These are phyloP conservation scores for Trypoxylon attenuatum DNA, from an alignment of 2,888 invertebrate genomes.

Conservation along the genomic window DNA sequence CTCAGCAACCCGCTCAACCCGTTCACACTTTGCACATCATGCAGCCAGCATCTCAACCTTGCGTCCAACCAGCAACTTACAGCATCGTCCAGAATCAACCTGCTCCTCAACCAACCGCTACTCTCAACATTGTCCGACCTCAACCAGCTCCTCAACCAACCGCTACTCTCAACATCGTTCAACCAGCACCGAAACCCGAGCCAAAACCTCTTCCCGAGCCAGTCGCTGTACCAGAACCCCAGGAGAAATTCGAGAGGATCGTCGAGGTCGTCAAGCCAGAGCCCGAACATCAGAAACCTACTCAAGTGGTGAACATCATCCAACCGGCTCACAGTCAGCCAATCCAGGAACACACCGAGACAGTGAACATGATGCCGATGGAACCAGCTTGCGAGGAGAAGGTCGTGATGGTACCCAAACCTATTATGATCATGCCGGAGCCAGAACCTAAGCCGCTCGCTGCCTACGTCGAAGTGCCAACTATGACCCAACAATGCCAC, in stretches of 20 bases:
- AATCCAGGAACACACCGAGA: background rate
- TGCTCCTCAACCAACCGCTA: background rate
- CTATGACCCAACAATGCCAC: background rate
- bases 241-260: background rate
- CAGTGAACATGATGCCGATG: background rate
- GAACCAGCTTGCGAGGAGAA: conserved; percentile 4
- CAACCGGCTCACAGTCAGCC: background rate
- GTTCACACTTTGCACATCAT: conserved; percentile 4
- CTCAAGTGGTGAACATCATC: background rate
- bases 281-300: background rate
- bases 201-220: background rate
- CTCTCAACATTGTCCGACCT: background rate
- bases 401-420: background rate
- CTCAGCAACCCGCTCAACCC: background rate
- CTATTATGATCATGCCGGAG: conserved; percentile 11
- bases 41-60: conserved; percentile 11
- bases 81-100: conserved; percentile 3
- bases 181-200: background rate
- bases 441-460: background rate
- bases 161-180: background rate
- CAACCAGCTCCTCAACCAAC: background rate
- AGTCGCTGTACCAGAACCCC: background rate
- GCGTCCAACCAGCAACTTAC: background rate
- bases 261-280: background rate
- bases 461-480: background rate